Conservation (phyloP, 2,113 vertebrate genomes). For the Gymnogyps californianus region DNA sequence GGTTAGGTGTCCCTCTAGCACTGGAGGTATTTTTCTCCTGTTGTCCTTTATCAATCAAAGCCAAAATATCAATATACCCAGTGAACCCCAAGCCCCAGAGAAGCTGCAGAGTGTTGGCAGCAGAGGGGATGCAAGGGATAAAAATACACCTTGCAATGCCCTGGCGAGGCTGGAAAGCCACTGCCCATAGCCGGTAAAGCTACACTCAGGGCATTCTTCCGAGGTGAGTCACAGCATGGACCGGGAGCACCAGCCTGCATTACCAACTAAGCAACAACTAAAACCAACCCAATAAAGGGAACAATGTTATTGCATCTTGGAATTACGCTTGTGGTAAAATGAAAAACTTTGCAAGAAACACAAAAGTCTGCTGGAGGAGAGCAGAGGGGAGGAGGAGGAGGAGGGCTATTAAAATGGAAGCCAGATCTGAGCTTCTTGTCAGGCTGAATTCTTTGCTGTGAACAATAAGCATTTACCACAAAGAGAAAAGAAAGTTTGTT, state of each 20-base stretch:
- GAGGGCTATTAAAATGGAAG: conserved; percentile 40
- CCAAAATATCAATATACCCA: neutral
- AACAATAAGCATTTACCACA: conserved; percentile 50
- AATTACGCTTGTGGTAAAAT: neutral
- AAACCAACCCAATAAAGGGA: neutral
- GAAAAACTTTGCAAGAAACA: conserved; percentile 22
- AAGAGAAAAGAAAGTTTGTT: conserved; percentile 46
- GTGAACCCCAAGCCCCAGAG: neutral
- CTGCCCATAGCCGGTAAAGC: neutral
- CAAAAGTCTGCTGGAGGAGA: neutral
- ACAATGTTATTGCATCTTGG: neutral
- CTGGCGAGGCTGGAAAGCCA: neutral
- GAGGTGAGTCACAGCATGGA: neutral
- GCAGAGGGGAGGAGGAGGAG: neutral
- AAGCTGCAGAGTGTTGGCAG: neutral
- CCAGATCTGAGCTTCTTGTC: conserved; percentile 5
- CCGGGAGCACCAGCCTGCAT: neutral
- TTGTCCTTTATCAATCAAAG: neutral
- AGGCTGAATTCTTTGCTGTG: conserved; percentile 31
- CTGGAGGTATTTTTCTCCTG: neutral
- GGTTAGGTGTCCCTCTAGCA: neutral
- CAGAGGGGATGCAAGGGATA: neutral
- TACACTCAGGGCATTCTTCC: rapidly evolving
- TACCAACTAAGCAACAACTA: neutral
- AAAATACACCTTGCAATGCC: neutral